A percentile compares a stretch with the other conserved stretches of the same genome.
Evolutionary conservation across 2,797 vertebrate species (phyloP).

Genomic region (Mallotus villosus): DNA sequence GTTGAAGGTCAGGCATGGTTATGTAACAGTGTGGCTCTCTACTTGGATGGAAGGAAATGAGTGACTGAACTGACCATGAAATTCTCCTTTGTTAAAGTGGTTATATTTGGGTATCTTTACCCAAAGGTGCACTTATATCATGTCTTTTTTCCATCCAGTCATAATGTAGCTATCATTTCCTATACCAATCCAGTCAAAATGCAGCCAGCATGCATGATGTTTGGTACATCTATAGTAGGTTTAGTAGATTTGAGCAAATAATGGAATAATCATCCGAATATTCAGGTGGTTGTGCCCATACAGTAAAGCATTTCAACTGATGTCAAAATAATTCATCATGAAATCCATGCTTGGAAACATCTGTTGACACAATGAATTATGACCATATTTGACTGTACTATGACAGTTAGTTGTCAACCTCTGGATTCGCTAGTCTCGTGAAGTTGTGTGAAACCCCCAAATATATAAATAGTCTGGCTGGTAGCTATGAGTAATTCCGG

Average conservation of each 20-base stretch:
- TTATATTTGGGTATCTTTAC: not conserved
- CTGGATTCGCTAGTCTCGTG: not conserved
- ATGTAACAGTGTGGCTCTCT: conserved; percentile 15
- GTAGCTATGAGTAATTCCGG: conserved; percentile 29
- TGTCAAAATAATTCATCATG: not conserved
- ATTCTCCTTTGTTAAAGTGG: conserved; percentile 17
- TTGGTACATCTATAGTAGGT: too few relatives aligned
- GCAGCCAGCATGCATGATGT: too few relatives aligned
- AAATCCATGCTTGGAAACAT: not conserved
- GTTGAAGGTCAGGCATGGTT: conserved; percentile 37
- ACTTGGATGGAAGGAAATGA: conserved; percentile 24
- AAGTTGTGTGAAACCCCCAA: not conserved
- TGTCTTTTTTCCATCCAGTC: not conserved
- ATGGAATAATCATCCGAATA: too few relatives aligned
- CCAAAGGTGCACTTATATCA: not conserved
- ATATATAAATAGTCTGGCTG: conserved; percentile 18
- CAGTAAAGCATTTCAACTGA: not conserved
- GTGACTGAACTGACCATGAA: conserved; percentile 23
- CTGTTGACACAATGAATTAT: not conserved
- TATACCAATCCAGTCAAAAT: too few relatives aligned
- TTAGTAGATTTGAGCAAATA: too few relatives aligned
- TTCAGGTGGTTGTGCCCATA: not conserved
- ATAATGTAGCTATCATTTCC: too few relatives aligned
- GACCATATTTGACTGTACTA: not conserved
- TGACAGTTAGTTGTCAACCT: not conserved